These are phyloP conservation scores for Monochamus saltuarius DNA, from an alignment of 1,140 invertebrate species.

Conservation along the genomic window DNA sequence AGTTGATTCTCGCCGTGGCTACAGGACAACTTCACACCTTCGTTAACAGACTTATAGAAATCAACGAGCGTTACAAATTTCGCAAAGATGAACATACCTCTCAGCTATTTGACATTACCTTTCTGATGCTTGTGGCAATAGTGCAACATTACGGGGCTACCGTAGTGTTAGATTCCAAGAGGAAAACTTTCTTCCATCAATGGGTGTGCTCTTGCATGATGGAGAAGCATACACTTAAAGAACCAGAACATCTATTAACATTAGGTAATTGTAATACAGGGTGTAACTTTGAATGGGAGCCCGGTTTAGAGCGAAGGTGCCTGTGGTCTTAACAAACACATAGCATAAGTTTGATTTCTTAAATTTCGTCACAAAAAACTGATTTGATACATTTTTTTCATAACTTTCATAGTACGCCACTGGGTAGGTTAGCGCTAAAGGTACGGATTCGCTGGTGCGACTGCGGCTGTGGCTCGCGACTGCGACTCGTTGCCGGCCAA, in stretches of 20 bases:
- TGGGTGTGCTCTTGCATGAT: conserved; percentile 92
- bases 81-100: conserved; percentile 67
- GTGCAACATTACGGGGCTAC: conserved; percentile 87
- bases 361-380: too few species aligned
- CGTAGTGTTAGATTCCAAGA: conserved; percentile 56
- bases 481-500: too few species aligned
- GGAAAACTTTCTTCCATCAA: conserved; percentile 82
- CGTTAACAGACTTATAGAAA: conserved; percentile 84
- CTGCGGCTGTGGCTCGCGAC: too few species aligned
- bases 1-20: conserved; percentile 85
- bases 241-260: conserved; percentile 76
- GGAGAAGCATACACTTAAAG: conserved; percentile 82
- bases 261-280: too few species aligned
- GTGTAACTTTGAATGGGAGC: too few species aligned
- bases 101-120: conserved; percentile 92
- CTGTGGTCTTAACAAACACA: too few species aligned
- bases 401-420: too few species aligned
- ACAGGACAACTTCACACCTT: conserved; percentile 86
- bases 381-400: too few species aligned
- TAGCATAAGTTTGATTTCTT: too few species aligned
- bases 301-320: too few species aligned
- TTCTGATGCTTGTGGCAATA: conserved; percentile 89
- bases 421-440: too few species aligned
- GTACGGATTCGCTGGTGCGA: too few species aligned
- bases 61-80: conserved; percentile 82